A percentile compares a stretch with the other conserved stretches of the same genome.
Conservation (phyloP, 2,113 vertebrate genomes). For the Aplodontia rufa region DNA sequence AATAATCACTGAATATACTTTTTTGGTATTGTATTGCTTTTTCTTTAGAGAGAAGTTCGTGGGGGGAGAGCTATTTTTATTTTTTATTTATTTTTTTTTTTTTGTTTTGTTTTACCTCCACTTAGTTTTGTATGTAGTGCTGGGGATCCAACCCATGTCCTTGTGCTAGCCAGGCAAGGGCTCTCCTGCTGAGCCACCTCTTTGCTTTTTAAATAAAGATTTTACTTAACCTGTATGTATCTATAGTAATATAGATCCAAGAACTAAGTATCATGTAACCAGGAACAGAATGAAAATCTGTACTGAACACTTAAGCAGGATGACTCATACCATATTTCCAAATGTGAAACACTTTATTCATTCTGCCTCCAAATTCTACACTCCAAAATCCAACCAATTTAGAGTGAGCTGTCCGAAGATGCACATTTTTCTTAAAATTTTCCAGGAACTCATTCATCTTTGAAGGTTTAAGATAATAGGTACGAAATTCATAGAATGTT, state of each 20-base stretch:
- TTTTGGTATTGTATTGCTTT: background rate
- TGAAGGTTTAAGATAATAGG: conserved; percentile 88
- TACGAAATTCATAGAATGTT: conserved; percentile 93
- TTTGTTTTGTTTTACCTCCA: no score
- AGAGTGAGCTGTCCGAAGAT: conserved; percentile 90
- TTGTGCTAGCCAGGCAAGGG: no score
- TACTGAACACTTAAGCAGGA: background rate
- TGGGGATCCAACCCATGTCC: no score
- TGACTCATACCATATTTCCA: conserved; percentile 92
- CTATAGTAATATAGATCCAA: background rate
- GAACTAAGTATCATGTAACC: background rate
- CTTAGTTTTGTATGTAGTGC: no score
- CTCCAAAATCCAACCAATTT: conserved; percentile 93
- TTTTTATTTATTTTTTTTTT: no score
- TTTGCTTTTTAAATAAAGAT: conserved; percentile 4
- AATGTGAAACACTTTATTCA: conserved; percentile 94
- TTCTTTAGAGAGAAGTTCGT: no score
- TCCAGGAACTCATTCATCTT: conserved; percentile 90
- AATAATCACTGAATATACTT: background rate
- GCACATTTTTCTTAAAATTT: conserved; percentile 87
- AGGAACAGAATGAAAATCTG: conserved; percentile 2
- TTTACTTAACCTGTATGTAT: background rate
- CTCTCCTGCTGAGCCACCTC: no score
- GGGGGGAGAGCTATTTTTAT: no score
- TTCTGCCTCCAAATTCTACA: conserved; percentile 90